Base-by-base conservation (phyloP, 2,888 invertebrate species). In the Acleris sparsana region DNA sequence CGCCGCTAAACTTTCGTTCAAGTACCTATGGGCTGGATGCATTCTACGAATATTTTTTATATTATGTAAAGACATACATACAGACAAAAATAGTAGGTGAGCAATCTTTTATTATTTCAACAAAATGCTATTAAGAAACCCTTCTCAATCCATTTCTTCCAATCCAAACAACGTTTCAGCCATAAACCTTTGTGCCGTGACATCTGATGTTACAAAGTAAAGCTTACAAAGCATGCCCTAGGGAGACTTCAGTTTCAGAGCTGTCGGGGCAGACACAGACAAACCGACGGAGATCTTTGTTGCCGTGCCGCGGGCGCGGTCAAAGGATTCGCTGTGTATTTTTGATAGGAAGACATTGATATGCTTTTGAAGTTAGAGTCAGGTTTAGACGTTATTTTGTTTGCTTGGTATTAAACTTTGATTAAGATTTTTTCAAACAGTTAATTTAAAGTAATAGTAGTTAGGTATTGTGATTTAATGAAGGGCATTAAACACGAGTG, bases 181-280 rank as follows among this genome's bases (percentile, higher is more conserved):
- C 44, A 44, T 5, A 46, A 46, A 46, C 46, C 46, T 46, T 46
- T 46, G 46, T 46, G 7, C 6, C 46, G 0, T 46, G 46, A 46
- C 46, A 46, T 46, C 46, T 46, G 46, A 46, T 17, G 46, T 46
- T 46, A n/a, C 46, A 46, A 46, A 46, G 46, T 46, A 46, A 46
- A 46, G 7, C 16, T n/a, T 6, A 46, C 46, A 46, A 46, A 46
- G 46, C 17, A 16, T 16, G 44, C n/a, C 46, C 46, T 17, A 46
- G n/a, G 46, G 46, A 16, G 46, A 7, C 3, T 33, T 33, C 33
- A 33, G 46, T 17, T 17, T 46, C 46, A 39, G 13, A 39, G 39
- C 39, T 39, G 39, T 39, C 39, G 39, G 39, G 39, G 39, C 39
- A 39, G 39, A 13, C 39, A 33, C 29, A n/a, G 29, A 29, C 29